These are phyloP conservation scores for Notocelia uddmanniana DNA, from an alignment of 2,888 invertebrate species.

Conservation along the genomic window DNA sequence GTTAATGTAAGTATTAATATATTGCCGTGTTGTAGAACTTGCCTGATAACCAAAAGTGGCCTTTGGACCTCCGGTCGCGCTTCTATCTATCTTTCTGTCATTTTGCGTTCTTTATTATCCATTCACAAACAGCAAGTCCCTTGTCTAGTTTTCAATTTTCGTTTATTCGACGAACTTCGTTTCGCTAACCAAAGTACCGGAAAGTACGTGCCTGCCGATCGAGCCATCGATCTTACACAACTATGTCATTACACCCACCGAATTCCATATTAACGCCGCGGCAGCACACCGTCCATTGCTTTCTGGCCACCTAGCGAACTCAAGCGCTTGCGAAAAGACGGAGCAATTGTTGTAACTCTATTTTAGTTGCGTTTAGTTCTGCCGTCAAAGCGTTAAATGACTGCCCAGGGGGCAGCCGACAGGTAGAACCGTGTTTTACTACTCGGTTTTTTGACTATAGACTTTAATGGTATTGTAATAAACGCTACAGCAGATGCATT, in stretches of 20 bases:
- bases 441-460: not conserved
- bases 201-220: conserved; percentile 63
- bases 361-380: conserved; percentile 44
- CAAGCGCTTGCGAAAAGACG: not conserved
- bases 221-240: conserved; percentile 58
- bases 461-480: not conserved
- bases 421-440: conserved; percentile 52
- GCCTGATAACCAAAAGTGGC: no score
- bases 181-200: conserved; percentile 60
- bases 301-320: conserved; percentile 30
- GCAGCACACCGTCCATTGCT: conserved; percentile 39
- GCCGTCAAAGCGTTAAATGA: conserved; percentile 46
- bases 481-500: conserved; percentile 3
- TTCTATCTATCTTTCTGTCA: not conserved
- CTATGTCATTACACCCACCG: conserved; percentile 45
- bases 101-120: not conserved
- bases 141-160: conserved; percentile 46
- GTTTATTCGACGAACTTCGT: conserved; percentile 51
- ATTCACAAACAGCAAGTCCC: conserved; percentile 19
- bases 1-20: no score
- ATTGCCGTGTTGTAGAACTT: no score
- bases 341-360: conserved; percentile 31
- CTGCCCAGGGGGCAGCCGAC: conserved; percentile 57
- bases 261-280: conserved; percentile 43
- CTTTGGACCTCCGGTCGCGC: no score